phyloP scores from a whole-genome alignment of 2,888 invertebrate genomes.

The Drosophila tripunctata region DNA sequence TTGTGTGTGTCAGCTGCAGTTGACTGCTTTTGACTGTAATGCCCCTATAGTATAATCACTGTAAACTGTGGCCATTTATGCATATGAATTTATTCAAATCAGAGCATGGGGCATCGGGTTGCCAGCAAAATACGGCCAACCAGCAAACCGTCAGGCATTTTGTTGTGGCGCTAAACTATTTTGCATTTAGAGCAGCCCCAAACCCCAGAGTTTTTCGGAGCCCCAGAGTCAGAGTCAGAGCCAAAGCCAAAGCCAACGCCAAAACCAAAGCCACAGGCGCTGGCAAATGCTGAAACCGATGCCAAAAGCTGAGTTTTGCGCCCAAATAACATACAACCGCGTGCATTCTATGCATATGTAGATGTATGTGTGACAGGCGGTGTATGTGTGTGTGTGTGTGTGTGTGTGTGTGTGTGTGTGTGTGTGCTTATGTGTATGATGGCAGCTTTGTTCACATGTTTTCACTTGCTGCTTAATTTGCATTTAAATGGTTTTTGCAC shows the following conservation, averaged over 20 bases:
- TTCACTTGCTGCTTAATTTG: conserved; percentile 82
- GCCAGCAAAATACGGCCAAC: not conserved
- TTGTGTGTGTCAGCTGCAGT: conserved; percentile 39
- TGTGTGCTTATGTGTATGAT: conserved; percentile 11
- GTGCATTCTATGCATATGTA: conserved; percentile 32
- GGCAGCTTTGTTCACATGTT: conserved; percentile 79
- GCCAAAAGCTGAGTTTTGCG: conserved; percentile 20
- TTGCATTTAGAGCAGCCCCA: conserved; percentile 68
- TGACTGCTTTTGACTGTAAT: conserved; percentile 30
- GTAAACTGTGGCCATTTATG: conserved; percentile 67
- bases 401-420: conserved; percentile 5
- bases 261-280: conserved; percentile 39
- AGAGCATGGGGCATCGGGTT: conserved; percentile 17
- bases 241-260: conserved; percentile 31
- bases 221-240: conserved; percentile 14
- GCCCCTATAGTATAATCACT: conserved; percentile 49
- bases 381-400: not conserved
- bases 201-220: not conserved
- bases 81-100: conserved; percentile 78
- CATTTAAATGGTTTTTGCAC: conserved; percentile 83
- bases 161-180: conserved; percentile 75
- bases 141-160: conserved; percentile 46
- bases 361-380: not conserved
- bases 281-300: conserved; percentile 7
- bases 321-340: conserved; percentile 38